phyloP scores from a whole-genome alignment of 2,888 invertebrate genomes.

The Polydrusus pterygomalis region DNA sequence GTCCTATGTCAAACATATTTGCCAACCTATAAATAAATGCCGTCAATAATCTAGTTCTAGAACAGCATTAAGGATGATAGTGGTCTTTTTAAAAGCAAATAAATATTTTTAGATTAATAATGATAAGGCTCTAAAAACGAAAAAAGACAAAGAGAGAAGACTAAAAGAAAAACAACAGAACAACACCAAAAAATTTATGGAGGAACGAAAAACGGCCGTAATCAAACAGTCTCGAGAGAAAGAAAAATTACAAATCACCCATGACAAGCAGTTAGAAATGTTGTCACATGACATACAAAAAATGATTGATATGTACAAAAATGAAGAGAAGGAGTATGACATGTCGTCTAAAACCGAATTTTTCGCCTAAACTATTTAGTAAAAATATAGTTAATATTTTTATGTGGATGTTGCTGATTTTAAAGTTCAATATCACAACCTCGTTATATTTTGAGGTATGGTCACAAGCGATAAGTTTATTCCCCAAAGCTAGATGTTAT shows the following conservation, averaged over 20 bases:
- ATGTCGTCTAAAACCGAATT: slow-evolving; percentile 92
- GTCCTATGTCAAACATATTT: too few relatives aligned
- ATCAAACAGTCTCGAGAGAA: slow-evolving; percentile 94
- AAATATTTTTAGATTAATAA: slow-evolving; percentile 76
- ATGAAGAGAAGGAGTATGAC: slow-evolving; percentile 93
- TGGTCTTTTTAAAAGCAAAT: too few relatives aligned
- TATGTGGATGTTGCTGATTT: slow-evolving; percentile 1
- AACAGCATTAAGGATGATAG: too few relatives aligned
- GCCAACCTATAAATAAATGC: too few relatives aligned
- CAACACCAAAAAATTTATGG: slow-evolving; percentile 97
- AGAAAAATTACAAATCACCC: slow-evolving; percentile 92
- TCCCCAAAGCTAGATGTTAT: too few relatives aligned
- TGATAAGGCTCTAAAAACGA: slow-evolving; percentile 97
- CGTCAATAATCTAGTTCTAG: too few relatives aligned
- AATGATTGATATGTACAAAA: slow-evolving; percentile 95
- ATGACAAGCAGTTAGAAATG: slow-evolving; percentile 94
- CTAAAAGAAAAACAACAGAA: slow-evolving; percentile 97
- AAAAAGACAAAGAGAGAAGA: slow-evolving; percentile 96
- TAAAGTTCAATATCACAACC: too few relatives aligned
- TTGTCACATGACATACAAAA: slow-evolving; percentile 91
- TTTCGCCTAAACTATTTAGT: slow-evolving; percentile 81
- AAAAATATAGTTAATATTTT: slow-evolving; percentile 12
- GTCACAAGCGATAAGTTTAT: too few relatives aligned
- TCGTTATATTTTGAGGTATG: neutral
- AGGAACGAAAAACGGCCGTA: slow-evolving; percentile 91